phyloP scores from a whole-genome alignment of 2,888 invertebrate species.

The Odontomyia ornata region DNA sequence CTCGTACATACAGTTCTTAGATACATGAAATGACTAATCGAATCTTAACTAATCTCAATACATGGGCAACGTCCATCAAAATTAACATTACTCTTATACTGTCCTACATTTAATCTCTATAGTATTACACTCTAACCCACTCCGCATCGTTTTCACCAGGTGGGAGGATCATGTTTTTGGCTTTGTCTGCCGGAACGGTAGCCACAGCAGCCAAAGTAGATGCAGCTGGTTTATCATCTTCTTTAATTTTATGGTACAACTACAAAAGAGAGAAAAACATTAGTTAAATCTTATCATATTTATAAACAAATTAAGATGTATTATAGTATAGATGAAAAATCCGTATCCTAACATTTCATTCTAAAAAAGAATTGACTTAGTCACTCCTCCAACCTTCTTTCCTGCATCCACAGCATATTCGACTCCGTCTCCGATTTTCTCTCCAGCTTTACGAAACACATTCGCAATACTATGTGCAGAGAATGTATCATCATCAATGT shows the following conservation, averaged over 20 bases:
- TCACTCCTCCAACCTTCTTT: constrained; percentile 67
- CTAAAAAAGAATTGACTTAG: constrained; percentile 48
- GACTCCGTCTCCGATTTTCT: constrained; percentile 75
- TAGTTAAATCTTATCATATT: background rate
- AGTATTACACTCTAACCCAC: constrained; percentile 49
- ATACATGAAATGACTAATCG: constrained; percentile 9
- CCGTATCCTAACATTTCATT: constrained; percentile 13
- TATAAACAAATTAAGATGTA: background rate
- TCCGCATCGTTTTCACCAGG: constrained; percentile 47
- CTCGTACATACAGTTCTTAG: background rate
- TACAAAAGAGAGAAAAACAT: constrained; percentile 28
- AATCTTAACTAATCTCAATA: background rate
- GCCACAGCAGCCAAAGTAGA: background rate
- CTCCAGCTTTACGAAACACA: constrained; percentile 76
- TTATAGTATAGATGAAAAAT: background rate
- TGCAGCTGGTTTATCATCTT: background rate
- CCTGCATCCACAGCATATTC: constrained; percentile 76
- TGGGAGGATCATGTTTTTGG: constrained; percentile 22
- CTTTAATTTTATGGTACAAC: constrained; percentile 46
- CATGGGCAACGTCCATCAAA: background rate
- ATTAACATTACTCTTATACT: background rate
- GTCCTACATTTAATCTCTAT: background rate
- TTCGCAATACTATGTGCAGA: constrained; percentile 77
- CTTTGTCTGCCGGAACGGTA: constrained; percentile 16
- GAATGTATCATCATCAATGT: constrained; percentile 80